phyloP scores from a whole-genome alignment of 2,797 vertebrate species.

The Menidia menidia region DNA sequence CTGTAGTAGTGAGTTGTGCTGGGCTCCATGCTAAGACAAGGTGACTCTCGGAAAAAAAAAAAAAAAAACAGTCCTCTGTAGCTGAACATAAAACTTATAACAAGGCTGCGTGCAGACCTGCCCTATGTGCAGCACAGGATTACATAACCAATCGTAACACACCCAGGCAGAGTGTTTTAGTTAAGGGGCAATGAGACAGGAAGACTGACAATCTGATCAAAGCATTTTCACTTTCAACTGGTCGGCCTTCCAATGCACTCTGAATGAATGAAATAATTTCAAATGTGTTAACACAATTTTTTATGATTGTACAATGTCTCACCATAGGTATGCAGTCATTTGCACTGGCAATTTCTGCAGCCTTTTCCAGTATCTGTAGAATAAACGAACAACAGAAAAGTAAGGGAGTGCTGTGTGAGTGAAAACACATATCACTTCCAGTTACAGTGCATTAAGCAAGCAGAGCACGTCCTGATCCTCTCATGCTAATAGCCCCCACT shows the following conservation, averaged over 20 bases:
- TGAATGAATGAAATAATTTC: constrained; percentile 8
- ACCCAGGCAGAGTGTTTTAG: constrained; percentile 45
- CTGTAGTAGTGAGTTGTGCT: not conserved
- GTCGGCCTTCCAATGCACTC: not conserved
- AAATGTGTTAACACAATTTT: not conserved
- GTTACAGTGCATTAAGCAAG: constrained; percentile 37
- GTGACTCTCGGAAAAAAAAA: not conserved
- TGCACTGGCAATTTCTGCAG: constrained; percentile 90
- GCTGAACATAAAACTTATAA: not conserved
- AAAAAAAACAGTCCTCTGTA: constrained; percentile 2
- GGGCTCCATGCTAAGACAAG: not conserved
- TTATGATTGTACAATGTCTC: constrained; percentile 35
- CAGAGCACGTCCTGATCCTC: constrained; percentile 45
- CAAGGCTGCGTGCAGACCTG: constrained; percentile 55
- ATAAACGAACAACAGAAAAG: constrained; percentile 2
- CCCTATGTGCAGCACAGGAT: constrained; percentile 48
- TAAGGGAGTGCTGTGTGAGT: constrained; percentile 2
- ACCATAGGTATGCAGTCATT: constrained; percentile 88
- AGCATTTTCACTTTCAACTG: constrained; percentile 13
- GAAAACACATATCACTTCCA: constrained; percentile 23
- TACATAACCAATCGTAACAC: constrained; percentile 62
- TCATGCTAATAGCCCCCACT: constrained; percentile 47
- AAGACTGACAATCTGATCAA: constrained; percentile 58
- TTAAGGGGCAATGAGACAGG: constrained; percentile 35
- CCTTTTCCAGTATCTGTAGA: constrained; percentile 95